Evolutionary conservation across 2,797 vertebrate species (phyloP).

Genomic region (Myotis findleyi): DNA sequence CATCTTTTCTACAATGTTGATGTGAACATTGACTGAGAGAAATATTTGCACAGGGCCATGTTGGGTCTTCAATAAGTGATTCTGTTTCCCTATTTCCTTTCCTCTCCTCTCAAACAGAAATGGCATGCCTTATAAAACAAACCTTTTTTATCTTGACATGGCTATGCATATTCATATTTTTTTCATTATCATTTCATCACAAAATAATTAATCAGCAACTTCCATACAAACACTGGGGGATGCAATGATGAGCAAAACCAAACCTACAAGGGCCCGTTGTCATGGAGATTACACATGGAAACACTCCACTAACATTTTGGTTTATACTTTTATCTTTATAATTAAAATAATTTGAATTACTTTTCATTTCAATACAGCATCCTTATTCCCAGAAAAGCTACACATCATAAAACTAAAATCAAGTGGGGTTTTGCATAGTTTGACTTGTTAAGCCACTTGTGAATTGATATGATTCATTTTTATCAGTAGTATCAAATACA

Average conservation of each 20-base stretch:
- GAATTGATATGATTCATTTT: conserved; percentile 55
- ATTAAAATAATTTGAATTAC: conserved; percentile 43
- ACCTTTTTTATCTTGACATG: neutral
- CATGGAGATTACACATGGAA: conserved; percentile 7
- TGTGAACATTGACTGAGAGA: neutral
- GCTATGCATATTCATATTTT: conserved; percentile 56
- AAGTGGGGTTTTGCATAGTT: neutral
- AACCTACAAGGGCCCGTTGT: neutral
- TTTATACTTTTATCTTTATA: conserved; percentile 64
- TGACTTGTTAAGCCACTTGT: conserved; percentile 46
- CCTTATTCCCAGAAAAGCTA: conserved; percentile 4
- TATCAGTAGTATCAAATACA: conserved; percentile 27
- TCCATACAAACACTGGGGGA: neutral
- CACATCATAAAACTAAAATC: conserved; percentile 30
- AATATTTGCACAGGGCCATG: neutral
- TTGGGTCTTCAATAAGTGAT: neutral
- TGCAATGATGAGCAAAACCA: neutral
- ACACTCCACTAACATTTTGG: neutral
- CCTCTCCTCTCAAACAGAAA: conserved; percentile 5
- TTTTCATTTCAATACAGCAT: conserved; percentile 38
- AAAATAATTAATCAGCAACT: conserved; percentile 59
- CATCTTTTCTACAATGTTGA: neutral
- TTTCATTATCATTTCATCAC: conserved; percentile 62
- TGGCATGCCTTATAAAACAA: neutral
- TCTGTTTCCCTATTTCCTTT: neutral